A percentile compares a stretch with the other conserved stretches of the same genome.
phyloP scores from a whole-genome alignment of 2,888 invertebrate genomes.

The Morpho achilles region DNA sequence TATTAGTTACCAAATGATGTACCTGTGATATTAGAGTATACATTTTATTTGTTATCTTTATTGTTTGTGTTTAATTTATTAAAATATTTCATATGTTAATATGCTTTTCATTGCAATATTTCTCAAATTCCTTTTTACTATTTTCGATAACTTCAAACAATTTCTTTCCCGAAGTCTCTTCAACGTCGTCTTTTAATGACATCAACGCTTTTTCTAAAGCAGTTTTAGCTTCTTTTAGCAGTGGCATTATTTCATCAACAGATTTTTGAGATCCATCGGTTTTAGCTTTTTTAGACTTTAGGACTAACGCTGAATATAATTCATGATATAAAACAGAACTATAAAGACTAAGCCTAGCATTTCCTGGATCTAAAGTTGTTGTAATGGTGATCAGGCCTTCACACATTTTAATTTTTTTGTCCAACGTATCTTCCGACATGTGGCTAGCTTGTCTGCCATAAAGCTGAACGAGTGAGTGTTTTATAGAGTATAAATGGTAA shows the following conservation, averaged over 20 bases:
- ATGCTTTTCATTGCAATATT: conserved; percentile 23
- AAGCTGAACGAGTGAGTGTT: conserved; percentile 89
- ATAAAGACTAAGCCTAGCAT: conserved; percentile 86
- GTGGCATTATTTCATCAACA: conserved; percentile 53
- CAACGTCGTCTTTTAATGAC: conserved; percentile 70
- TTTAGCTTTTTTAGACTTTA: conserved; percentile 67
- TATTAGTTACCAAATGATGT: conserved; percentile 2
- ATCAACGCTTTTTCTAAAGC: conserved; percentile 63
- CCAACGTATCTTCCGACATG: conserved; percentile 79
- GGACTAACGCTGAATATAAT: conserved; percentile 78
- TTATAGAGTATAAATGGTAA: conserved; percentile 89
- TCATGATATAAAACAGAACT: conserved; percentile 88
- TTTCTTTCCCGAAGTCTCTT: conserved; percentile 77
- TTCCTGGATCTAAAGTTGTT: conserved; percentile 84
- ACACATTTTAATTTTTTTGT: conserved; percentile 84
- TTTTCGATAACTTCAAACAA: conserved; percentile 64
- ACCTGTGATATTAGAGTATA: conserved; percentile 38
- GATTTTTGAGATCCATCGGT: conserved; percentile 42
- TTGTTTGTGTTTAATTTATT: conserved; percentile 11
- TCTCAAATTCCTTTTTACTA: conserved; percentile 46
- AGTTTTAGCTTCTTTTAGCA: conserved; percentile 65
- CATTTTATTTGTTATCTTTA: not conserved
- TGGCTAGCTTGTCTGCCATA: conserved; percentile 85
- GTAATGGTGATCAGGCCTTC: conserved; percentile 82
- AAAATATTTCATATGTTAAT: conserved; percentile 26